A percentile compares a stretch with the other conserved stretches of the same genome.
phyloP scores from a whole-genome alignment of 2,113 vertebrate species.

The Tychaedon coryphoeus region DNA sequence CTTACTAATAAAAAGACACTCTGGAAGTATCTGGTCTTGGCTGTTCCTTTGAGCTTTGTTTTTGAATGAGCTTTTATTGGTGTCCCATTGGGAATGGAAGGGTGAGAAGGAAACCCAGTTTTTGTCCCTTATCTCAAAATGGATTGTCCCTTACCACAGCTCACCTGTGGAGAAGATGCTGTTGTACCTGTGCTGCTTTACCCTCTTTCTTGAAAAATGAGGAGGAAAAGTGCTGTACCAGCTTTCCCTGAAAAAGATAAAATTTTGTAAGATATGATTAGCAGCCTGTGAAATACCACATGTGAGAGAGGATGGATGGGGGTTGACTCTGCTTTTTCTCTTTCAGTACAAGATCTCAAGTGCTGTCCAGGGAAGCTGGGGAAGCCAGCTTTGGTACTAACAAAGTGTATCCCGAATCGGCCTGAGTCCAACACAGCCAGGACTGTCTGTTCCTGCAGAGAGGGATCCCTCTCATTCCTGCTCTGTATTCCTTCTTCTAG shows the following conservation, averaged over 20 bases:
- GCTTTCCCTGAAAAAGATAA: neutral
- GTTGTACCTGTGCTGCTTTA: neutral
- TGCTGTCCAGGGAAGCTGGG: neutral
- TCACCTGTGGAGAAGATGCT: neutral
- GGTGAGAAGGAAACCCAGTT: neutral
- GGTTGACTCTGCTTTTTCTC: neutral
- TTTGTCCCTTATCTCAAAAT: neutral
- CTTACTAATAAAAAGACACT: neutral
- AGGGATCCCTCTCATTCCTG: neutral
- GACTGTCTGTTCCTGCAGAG: neutral
- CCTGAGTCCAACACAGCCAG: neutral
- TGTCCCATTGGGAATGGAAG: neutral
- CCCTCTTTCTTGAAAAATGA: neutral
- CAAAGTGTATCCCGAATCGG: fast-evolving
- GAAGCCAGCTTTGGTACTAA: neutral
- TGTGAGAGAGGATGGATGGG: neutral
- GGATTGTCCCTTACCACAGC: neutral
- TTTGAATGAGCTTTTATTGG: neutral
- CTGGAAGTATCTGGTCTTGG: neutral
- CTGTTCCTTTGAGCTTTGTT: neutral
- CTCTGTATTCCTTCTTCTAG: neutral
- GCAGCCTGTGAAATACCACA: fast-evolving
- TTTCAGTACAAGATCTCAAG: neutral
- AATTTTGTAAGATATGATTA: neutral
- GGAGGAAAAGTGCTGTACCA: neutral